Evolutionary conservation across 2,797 vertebrate genomes (phyloP), one percentile per base, ranked within the genome.

Genomic region (Enteromius afrohamiltoni): DNA sequence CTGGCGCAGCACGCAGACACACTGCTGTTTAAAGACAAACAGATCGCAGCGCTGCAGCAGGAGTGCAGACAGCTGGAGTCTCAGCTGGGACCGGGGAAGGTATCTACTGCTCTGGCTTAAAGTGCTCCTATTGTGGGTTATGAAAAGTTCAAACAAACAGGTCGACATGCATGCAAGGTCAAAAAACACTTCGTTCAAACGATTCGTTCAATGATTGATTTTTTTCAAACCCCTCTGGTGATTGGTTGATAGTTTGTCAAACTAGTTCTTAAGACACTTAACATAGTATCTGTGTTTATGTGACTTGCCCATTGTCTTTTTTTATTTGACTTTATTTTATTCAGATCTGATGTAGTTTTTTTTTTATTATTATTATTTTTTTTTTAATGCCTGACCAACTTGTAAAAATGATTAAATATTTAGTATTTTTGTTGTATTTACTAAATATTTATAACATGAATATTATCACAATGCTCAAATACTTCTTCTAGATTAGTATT

Each of bases 1-100:
- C 94, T 99, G 77, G 96, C 96, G 26, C 96, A 96, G 81, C 98
- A 99, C n/a, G 97, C 97, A 29, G 97, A 96, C 73, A 94, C 93
- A 2, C 95, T 99, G 82, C 93, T 99, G 89, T 95, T 92, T 1
- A 99, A 98, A 90, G 98, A 99, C 92, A 99, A 98, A 89, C 96
- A 99, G 93, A 98, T 99, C 0, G 95, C 96, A 69, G 93, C 95
- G 78, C 90, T 99, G 82, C 97, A 98, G 90, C 93, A 94, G 85
- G 95, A 98, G 86, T 98, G 96, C 89, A 91, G 95, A 83, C 95
- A 96, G 83, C 94, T 98, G 83, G 96, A 98, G 88, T 94, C 95
- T 51, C 95, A 93, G 51, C 93, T 96, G 40, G 92, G 92, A 8
- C 89, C 93, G 80, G 91, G 94, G 11, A 97, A 97, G 97, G 98